Conservation (phyloP, 2,797 vertebrate genomes). For the Brachymystax lenok region DNA sequence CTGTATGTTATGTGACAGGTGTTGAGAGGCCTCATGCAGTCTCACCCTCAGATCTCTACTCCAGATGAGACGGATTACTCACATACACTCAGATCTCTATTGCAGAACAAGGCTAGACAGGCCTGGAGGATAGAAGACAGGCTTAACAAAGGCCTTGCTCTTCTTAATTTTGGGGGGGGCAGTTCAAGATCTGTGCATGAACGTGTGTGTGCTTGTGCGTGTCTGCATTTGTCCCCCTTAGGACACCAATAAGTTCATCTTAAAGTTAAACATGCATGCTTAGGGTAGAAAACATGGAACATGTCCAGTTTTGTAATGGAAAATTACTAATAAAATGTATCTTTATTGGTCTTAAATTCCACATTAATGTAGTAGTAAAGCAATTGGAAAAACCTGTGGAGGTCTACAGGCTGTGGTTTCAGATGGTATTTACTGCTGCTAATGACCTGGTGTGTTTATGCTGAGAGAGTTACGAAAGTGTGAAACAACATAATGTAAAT, state of each 20-base stretch:
- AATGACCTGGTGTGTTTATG: conserved; percentile 1
- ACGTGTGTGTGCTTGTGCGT: background rate
- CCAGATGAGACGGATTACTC: conserved; percentile 5
- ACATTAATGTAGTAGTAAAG: conserved; percentile 25
- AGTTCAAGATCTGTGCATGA: background rate
- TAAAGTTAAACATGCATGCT: background rate
- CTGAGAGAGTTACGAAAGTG: background rate
- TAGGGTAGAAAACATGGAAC: background rate
- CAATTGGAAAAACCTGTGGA: conserved; percentile 7
- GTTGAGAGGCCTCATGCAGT: conserved; percentile 16
- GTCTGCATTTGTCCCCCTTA: background rate
- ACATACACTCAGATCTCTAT: background rate
- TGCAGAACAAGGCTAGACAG: background rate
- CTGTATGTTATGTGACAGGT: conserved; percentile 23
- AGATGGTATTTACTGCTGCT: conserved; percentile 7
- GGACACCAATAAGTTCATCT: background rate
- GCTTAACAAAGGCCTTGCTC: background rate
- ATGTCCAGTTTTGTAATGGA: conserved; percentile 25
- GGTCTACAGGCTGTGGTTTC: background rate
- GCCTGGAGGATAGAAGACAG: background rate
- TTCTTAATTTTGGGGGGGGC: background rate
- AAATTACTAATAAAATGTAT: conserved; percentile 27
- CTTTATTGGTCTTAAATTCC: conserved; percentile 29
- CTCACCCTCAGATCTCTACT: background rate
- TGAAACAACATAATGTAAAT: background rate